Evolutionary conservation across 2,888 invertebrate genomes (phyloP).

Genomic region (Aricia artaxerxes): DNA sequence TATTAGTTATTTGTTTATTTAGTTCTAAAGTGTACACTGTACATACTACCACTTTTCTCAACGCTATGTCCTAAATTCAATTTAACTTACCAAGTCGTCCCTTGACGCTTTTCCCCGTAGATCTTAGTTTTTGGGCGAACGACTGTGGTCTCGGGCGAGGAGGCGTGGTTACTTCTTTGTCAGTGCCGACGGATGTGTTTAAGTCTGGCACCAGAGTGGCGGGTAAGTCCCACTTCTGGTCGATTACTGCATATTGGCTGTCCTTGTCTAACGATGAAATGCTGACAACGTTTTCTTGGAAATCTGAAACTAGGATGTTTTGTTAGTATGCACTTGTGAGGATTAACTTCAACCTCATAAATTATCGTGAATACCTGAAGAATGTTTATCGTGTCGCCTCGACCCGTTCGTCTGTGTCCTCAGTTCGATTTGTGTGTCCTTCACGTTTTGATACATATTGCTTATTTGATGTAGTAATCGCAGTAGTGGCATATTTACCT

Average conservation of each 20-base stretch:
- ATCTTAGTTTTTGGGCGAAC: slow-evolving; percentile 92
- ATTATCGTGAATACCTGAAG: slow-evolving; percentile 53
- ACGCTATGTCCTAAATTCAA: too few relatives aligned
- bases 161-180: slow-evolving; percentile 63
- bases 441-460: slow-evolving; percentile 98
- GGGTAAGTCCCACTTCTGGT: slow-evolving; percentile 58
- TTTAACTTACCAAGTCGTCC: slow-evolving; percentile 77
- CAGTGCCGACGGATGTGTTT: slow-evolving; percentile 42
- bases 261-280: slow-evolving; percentile 68
- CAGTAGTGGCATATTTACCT: slow-evolving; percentile 96
- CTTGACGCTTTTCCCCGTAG: slow-evolving; percentile 91
- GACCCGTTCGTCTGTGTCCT: slow-evolving; percentile 81
- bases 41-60: background rate
- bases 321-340: background rate
- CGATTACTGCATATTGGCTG: slow-evolving; percentile 56
- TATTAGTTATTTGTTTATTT: too few relatives aligned
- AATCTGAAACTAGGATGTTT: slow-evolving; percentile 76
- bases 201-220: slow-evolving; percentile 40
- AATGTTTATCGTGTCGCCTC: slow-evolving; percentile 63
- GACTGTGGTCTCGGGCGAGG: slow-evolving; percentile 85
- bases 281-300: slow-evolving; percentile 81
- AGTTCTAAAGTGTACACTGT: background rate
- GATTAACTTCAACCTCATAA: background rate
- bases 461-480: slow-evolving; percentile 96
- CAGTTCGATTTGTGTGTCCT: slow-evolving; percentile 95